Percentiles rank a stretch among this genome's conserved stretches.
phyloP scores from a whole-genome alignment of 2,797 vertebrate species.

The Pseudopleuronectes americanus region DNA sequence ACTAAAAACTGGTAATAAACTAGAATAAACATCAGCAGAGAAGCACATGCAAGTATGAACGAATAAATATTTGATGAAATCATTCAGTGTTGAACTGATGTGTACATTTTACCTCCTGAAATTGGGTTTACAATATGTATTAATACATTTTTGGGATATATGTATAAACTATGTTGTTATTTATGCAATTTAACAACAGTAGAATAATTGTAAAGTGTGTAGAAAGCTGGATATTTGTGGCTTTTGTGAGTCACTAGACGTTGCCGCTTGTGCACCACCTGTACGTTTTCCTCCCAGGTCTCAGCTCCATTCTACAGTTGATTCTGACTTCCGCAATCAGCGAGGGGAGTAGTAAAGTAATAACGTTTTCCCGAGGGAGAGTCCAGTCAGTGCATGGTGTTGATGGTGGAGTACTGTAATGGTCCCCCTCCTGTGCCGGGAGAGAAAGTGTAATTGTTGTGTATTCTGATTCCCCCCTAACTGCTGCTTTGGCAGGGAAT shows the following conservation, averaged over 20 bases:
- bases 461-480: conserved; percentile 92
- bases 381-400: conserved; percentile 84
- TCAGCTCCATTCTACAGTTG: conserved; percentile 49
- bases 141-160: neutral
- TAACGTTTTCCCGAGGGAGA: conserved; percentile 81
- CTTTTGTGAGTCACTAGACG: conserved; percentile 19
- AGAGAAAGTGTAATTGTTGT: conserved; percentile 96
- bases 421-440: conserved; percentile 88
- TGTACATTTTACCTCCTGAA: neutral
- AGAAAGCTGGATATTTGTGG: conserved; percentile 1
- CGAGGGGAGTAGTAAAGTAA: conserved; percentile 76
- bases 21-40: neutral
- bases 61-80: neutral
- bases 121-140: neutral
- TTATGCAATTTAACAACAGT: neutral
- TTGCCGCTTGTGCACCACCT: conserved; percentile 35
- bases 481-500: conserved; percentile 95
- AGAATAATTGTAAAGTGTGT: neutral
- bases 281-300: conserved; percentile 39
- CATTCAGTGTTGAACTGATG: neutral
- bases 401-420: conserved; percentile 87
- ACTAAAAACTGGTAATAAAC: neutral
- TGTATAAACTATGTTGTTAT: neutral
- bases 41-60: neutral
- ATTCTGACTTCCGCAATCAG: conserved; percentile 79